phyloP scores from a whole-genome alignment of 2,888 invertebrate species.

The Hipparchia semele region DNA sequence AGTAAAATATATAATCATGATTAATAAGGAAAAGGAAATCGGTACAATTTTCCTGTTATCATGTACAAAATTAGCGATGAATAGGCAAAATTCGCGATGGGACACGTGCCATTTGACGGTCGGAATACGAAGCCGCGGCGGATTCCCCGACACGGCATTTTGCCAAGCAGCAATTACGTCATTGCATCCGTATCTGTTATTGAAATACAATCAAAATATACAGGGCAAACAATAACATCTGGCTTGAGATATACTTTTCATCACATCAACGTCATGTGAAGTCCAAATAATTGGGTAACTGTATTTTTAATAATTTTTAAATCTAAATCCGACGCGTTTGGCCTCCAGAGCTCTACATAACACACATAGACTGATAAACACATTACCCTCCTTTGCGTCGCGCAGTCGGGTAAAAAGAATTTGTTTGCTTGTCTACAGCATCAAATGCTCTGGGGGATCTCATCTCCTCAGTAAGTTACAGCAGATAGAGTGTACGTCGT shows the following conservation, averaged over 20 bases:
- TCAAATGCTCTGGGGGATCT: too few relatives aligned
- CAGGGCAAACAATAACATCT: constrained; percentile 18
- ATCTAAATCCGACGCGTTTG: too few relatives aligned
- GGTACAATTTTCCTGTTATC: constrained; percentile 15
- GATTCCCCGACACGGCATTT: constrained; percentile 52
- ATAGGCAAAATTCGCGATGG: constrained; percentile 32
- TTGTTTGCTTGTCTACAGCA: too few relatives aligned
- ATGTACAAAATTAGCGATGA: constrained; percentile 42
- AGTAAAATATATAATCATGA: not conserved
- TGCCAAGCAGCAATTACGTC: constrained; percentile 33
- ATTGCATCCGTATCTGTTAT: constrained; percentile 18
- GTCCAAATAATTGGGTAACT: not conserved
- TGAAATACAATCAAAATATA: constrained; percentile 17
- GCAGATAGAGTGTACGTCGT: too few relatives aligned
- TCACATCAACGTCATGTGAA: not conserved
- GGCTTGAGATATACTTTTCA: constrained; percentile 4
- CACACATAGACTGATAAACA: too few relatives aligned
- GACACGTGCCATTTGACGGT: constrained; percentile 52
- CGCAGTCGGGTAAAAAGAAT: too few relatives aligned
- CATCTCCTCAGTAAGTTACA: too few relatives aligned
- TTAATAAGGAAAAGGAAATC: constrained; percentile 7
- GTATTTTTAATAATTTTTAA: not conserved
- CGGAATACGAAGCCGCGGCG: constrained; percentile 51
- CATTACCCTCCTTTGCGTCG: too few relatives aligned
- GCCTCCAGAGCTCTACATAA: too few relatives aligned